Percentiles rank a stretch among this genome's conserved stretches.
Evolutionary conservation across 2,888 invertebrate genomes (phyloP).

Genomic region (Melanargia galathea): DNA sequence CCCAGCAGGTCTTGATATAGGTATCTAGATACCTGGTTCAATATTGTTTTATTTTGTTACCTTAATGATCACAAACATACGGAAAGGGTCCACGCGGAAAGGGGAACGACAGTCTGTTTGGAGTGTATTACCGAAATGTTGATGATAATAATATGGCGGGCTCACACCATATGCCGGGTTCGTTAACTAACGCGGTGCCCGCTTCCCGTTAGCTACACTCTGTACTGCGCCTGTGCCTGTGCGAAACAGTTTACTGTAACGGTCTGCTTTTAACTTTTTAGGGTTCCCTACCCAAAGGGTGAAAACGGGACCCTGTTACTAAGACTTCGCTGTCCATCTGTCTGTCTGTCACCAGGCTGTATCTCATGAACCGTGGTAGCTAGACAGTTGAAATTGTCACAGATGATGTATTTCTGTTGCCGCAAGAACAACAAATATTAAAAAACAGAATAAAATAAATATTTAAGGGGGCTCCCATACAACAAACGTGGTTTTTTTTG

Average conservation of each 20-base stretch:
- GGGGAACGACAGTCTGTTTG: slow-evolving; percentile 74
- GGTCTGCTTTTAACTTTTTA: neutral
- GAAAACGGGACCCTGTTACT: no score
- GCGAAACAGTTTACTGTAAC: neutral
- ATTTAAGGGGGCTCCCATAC: no score
- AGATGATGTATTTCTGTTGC: no score
- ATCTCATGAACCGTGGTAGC: no score
- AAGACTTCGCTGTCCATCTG: no score
- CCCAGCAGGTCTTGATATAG: no score
- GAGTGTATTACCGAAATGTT: slow-evolving; percentile 68
- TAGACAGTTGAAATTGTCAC: no score
- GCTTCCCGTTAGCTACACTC: slow-evolving; percentile 19
- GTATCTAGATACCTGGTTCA: neutral
- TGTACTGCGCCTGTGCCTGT: neutral
- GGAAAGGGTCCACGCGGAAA: slow-evolving; percentile 46
- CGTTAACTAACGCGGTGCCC: slow-evolving; percentile 48
- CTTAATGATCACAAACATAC: slow-evolving; percentile 31
- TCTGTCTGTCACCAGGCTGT: no score
- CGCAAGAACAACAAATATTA: no score
- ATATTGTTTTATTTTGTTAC: neutral
- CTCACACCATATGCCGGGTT: slow-evolving; percentile 58
- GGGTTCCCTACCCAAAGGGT: no score
- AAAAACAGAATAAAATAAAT: no score
- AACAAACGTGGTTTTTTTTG: no score
- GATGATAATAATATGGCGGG: slow-evolving; percentile 33